Evolutionary conservation across 2,888 invertebrate genomes (phyloP).

Genomic region (Mesorhabditis belari): DNA sequence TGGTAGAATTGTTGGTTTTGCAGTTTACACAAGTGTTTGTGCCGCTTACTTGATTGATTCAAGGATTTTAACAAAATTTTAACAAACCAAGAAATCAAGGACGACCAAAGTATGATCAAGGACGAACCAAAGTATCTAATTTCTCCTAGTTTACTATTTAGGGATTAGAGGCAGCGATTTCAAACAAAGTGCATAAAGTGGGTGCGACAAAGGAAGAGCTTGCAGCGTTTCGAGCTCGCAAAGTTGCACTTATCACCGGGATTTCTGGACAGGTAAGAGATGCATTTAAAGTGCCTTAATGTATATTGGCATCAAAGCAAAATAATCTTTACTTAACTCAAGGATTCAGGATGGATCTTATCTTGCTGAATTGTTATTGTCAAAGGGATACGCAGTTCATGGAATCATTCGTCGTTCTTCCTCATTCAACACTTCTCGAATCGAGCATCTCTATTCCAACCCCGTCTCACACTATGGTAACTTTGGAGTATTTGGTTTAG

Average conservation of each 20-base stretch:
- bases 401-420: constrained; percentile 77
- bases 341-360: constrained; percentile 85
- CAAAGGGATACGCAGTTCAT: constrained; percentile 83
- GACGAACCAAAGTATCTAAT: too few relatives aligned
- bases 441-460: constrained; percentile 88
- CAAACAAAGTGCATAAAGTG: constrained; percentile 22
- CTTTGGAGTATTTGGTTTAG: too few relatives aligned
- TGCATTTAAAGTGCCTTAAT: not conserved
- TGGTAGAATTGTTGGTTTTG: too few relatives aligned
- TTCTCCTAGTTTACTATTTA: too few relatives aligned
- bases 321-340: not conserved
- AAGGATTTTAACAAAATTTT: too few relatives aligned
- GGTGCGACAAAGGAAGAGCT: constrained; percentile 30
- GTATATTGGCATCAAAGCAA: not conserved
- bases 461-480: constrained; percentile 71
- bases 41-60: too few relatives aligned
- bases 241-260: constrained; percentile 84
- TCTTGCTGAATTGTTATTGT: constrained; percentile 81
- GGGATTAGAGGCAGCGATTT: constrained; percentile 38
- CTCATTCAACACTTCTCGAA: constrained; percentile 84
- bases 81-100: too few relatives aligned
- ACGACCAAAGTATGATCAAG: too few relatives aligned
- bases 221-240: constrained; percentile 44
- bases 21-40: too few relatives aligned
- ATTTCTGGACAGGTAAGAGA: constrained; percentile 89